A percentile compares a stretch with the other conserved stretches of the same genome.
Evolutionary conservation across 2,113 vertebrate species (phyloP).

Genomic region (Dromiciops gliroides): DNA sequence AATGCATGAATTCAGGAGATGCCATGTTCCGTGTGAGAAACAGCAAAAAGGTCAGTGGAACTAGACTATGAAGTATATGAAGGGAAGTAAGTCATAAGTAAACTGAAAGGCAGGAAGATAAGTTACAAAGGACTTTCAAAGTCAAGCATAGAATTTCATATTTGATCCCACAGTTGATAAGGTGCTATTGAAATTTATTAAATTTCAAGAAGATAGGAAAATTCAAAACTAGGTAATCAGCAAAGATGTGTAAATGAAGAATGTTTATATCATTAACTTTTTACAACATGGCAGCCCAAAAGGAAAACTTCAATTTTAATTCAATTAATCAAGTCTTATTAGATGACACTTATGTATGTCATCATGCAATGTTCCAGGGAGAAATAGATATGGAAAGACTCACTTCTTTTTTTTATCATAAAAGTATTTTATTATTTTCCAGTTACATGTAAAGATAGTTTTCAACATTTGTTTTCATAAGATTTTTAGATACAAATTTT

Average conservation of each 20-base stretch:
- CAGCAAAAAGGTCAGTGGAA: not conserved
- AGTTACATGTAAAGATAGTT: too few species aligned
- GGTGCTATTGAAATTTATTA: not conserved
- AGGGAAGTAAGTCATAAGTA: not conserved
- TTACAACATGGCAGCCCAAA: not conserved
- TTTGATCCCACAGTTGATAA: not conserved
- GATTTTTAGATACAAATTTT: too few species aligned
- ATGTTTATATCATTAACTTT: not conserved
- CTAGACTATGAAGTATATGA: not conserved
- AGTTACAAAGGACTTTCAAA: not conserved
- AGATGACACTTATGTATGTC: not conserved
- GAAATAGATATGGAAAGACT: not conserved
- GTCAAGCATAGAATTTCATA: not conserved
- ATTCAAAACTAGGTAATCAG: not conserved
- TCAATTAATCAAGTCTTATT: not conserved
- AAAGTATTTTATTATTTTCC: too few species aligned
- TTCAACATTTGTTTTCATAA: too few species aligned
- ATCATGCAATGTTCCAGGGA: not conserved
- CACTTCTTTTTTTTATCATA: too few species aligned
- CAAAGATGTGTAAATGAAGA: not conserved
- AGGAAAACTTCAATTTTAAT: not conserved
- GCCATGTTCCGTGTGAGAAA: not conserved
- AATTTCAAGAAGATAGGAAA: not conserved
- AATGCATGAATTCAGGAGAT: not conserved
- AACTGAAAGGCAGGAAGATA: not conserved